These are phyloP conservation scores for Diadophis punctatus DNA, from an alignment of 2,113 vertebrate genomes.

Conservation along the genomic window DNA sequence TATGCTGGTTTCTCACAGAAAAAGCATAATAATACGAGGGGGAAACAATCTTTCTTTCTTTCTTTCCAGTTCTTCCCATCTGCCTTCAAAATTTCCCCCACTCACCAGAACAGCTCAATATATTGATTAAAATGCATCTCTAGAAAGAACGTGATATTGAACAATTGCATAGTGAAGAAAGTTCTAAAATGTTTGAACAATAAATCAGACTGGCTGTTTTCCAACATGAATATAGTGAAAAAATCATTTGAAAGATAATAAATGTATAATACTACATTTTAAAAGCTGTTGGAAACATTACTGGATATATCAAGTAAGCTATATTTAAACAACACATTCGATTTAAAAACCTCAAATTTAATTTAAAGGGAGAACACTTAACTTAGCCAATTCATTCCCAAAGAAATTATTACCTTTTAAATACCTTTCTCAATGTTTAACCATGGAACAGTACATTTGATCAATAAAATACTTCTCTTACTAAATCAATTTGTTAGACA, in stretches of 20 bases:
- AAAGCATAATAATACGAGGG: neutral
- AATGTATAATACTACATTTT: neutral
- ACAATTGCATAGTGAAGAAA: neutral
- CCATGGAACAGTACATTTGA: neutral
- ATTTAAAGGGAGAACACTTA: neutral
- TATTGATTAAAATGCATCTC: neutral
- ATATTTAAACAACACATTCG: slow-evolving; percentile 5
- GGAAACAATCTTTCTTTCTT: neutral
- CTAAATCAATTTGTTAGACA: slow-evolving; percentile 7
- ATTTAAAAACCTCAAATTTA: slow-evolving; percentile 7
- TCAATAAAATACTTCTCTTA: slow-evolving; percentile 1
- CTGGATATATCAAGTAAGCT: neutral
- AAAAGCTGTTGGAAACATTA: neutral
- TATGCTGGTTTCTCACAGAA: neutral
- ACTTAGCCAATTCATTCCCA: slow-evolving; percentile 1
- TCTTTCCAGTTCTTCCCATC: neutral
- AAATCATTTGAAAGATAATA: neutral
- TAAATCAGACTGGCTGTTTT: neutral
- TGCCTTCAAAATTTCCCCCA: neutral
- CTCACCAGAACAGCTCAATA: neutral
- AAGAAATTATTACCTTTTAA: slow-evolving; percentile 7
- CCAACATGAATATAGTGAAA: neutral
- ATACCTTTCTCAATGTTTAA: slow-evolving; percentile 22
- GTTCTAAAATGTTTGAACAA: neutral
- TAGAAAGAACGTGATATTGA: neutral